Evolutionary conservation across 2,113 vertebrate genomes (phyloP).

Genomic region (Pelmatolapia mariae): DNA sequence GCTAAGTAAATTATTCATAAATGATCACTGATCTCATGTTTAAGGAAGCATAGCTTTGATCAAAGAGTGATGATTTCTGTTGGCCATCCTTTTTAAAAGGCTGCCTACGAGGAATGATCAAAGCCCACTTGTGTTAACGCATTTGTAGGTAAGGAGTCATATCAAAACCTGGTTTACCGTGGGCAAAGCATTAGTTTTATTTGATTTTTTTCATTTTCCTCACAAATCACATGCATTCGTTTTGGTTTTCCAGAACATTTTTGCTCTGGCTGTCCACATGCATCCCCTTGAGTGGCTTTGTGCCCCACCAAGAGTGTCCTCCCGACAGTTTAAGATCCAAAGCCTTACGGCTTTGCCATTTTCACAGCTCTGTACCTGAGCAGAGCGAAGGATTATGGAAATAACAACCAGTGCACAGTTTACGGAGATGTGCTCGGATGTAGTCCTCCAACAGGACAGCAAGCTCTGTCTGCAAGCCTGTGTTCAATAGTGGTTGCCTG

Average conservation of each 20-base stretch:
- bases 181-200: background rate
- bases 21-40: conserved; percentile 15
- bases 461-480: background rate
- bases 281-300: background rate
- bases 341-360: background rate
- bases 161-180: background rate
- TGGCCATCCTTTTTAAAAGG: background rate
- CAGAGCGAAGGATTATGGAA: background rate
- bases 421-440: background rate
- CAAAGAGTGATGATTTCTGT: conserved; percentile 7
- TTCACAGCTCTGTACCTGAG: background rate
- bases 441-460: background rate
- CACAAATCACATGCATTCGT: background rate
- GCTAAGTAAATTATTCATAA: conserved; percentile 57
- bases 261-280: background rate
- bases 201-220: background rate
- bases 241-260: background rate
- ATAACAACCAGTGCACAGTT: background rate
- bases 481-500: background rate
- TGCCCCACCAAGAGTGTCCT: background rate
- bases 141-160: background rate
- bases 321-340: background rate
- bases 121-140: conserved; percentile 22
- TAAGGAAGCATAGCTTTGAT: conserved; percentile 35
- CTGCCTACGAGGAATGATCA: conserved; percentile 4